phyloP scores from a whole-genome alignment of 2,888 invertebrate species.

The Eledona agricola region DNA sequence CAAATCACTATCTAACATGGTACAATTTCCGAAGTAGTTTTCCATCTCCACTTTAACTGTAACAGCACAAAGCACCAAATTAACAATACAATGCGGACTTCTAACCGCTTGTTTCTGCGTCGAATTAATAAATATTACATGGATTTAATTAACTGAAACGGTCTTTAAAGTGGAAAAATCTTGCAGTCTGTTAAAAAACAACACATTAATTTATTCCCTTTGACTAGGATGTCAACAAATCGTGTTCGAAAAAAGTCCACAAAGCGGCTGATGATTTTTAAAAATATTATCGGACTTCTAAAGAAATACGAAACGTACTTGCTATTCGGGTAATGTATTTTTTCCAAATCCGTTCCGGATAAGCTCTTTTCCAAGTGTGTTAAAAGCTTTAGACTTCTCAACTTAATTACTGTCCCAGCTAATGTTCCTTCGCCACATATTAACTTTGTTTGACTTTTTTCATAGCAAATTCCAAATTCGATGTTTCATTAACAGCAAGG shows the following conservation, averaged over 20 bases:
- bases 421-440: slow-evolving; percentile 36
- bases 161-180: slow-evolving; percentile 13
- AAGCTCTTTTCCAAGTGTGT: slow-evolving; percentile 36
- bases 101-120: slow-evolving; percentile 13
- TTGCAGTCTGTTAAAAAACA: slow-evolving; percentile 8
- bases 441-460: slow-evolving; percentile 33
- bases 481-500: slow-evolving; percentile 5
- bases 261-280: slow-evolving; percentile 6
- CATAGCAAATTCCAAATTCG: too few relatives aligned
- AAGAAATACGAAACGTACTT: slow-evolving; percentile 26
- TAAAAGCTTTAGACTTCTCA: slow-evolving; percentile 41
- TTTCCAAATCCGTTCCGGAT: slow-evolving; percentile 39
- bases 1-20: slow-evolving; percentile 33
- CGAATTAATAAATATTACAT: slow-evolving; percentile 21
- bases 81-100: slow-evolving; percentile 15
- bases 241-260: slow-evolving; percentile 18
- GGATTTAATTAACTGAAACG: slow-evolving; percentile 20
- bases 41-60: slow-evolving; percentile 19
- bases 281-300: slow-evolving; percentile 36
- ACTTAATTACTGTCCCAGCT: slow-evolving; percentile 38
- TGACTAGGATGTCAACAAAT: slow-evolving; percentile 31
- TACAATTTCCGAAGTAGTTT: slow-evolving; percentile 22
- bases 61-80: slow-evolving; percentile 14
- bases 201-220: too few relatives aligned
- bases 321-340: slow-evolving; percentile 40